Evolutionary conservation across 2,888 invertebrate genomes (phyloP), one percentile per base, ranked within the genome.

Genomic region (Drosophila nr. perissopoda): DNA sequence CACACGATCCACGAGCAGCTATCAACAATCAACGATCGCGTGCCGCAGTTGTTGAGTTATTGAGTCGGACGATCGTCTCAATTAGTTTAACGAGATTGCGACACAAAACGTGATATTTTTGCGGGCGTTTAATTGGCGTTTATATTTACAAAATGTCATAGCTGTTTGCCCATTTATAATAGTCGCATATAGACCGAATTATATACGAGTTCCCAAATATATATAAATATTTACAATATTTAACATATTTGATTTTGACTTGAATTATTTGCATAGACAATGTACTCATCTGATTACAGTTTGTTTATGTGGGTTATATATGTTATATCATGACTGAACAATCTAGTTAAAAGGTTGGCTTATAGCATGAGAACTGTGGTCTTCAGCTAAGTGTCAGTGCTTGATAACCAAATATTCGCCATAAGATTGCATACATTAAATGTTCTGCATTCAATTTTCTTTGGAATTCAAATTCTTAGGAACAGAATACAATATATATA

Each of bases 71-170:
- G 73, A 76, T 70, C 53, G 42, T 38, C 54, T 76, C 77, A 87
- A 84, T 84, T 78, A 71, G 71, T 53, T 80, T 49, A 73, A 78
- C 74, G 68, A 76, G 48, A 63, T 65, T 16, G 49, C 33, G 49
- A 38, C 27, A 64, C 33, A 66, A 83, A 83, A 82, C 87, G 82
- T 82, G 84, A 84, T 76, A 70, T 52, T 60, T 54, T 63, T 63
- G 82, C 51, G 51, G 33, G 40, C 65, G 38, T 54, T 36, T 57
- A 74, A 63, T 75, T 64, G 7, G 7, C 42, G 67, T 64, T 51
- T n/a, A 64, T 58, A 4, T 21, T 36, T 59, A 34, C 25, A 7
- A 62, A 38, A 51, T 51, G 6, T 6, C 16, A 21, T 38, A 10
- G 46, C 25, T 18, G 49, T 49, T 64, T 10, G 27, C 36, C 36